These are phyloP conservation scores for Phenganax subtilis DNA, from an alignment of 92 coral and sea anemone species.

Conservation along the genomic window DNA sequence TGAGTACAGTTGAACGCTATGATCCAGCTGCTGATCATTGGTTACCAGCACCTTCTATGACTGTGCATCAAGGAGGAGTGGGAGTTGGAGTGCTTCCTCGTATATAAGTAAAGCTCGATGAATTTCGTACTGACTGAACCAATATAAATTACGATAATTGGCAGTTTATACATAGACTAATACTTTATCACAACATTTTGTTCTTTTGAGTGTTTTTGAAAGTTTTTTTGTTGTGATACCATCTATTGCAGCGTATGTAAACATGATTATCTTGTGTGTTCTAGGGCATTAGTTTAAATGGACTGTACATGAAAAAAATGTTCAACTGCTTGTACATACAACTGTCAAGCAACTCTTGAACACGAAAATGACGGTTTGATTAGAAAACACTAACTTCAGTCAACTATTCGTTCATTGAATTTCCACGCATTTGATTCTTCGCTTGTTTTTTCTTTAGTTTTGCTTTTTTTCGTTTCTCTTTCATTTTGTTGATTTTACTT, in stretches of 20 bases:
- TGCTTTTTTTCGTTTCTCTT: constrained; percentile 56
- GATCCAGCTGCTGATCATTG: constrained; percentile 78
- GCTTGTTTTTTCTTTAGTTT: constrained; percentile 23
- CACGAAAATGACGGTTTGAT: too few relatives aligned
- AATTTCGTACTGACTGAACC: neutral
- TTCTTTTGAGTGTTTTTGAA: too few relatives aligned
- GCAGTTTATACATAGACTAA: too few relatives aligned
- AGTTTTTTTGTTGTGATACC: too few relatives aligned
- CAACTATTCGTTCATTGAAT: neutral
- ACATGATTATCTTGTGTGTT: too few relatives aligned
- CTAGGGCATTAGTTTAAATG: too few relatives aligned
- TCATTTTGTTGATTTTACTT: constrained; percentile 64
- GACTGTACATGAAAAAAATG: too few relatives aligned
- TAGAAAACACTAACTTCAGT: neutral
- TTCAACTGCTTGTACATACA: too few relatives aligned
- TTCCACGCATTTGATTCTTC: constrained; percentile 12
- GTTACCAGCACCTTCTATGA: constrained; percentile 86
- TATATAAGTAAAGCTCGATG: neutral
- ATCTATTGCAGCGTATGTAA: too few relatives aligned
- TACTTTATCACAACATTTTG: too few relatives aligned
- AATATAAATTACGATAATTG: too few relatives aligned
- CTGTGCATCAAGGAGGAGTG: constrained; percentile 94
- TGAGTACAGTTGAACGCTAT: constrained; percentile 88
- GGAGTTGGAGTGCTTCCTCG: constrained; percentile 88
- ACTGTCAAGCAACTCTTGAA: too few relatives aligned